These are phyloP conservation scores for Plemyria rubiginata DNA, from an alignment of 2,888 invertebrate genomes.

Conservation along the genomic window DNA sequence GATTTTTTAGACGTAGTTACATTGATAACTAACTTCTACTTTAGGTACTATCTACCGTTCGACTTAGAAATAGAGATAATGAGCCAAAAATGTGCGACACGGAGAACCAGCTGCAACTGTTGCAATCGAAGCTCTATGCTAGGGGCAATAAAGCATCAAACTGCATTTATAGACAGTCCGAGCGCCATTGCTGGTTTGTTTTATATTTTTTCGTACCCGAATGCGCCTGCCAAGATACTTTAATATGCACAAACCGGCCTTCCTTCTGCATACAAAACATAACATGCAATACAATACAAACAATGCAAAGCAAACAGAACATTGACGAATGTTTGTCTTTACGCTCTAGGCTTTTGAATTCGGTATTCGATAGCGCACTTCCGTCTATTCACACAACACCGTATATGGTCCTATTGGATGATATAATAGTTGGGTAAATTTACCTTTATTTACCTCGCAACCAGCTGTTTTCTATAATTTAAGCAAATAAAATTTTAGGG, in stretches of 20 bases:
- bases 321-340: conserved; percentile 19
- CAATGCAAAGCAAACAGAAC: conserved; percentile 19
- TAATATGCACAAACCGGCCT: conserved; percentile 28
- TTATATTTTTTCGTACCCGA: conserved; percentile 22
- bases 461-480: conserved; percentile 46
- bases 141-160: conserved; percentile 15
- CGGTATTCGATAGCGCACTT: conserved; percentile 18
- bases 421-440: neutral
- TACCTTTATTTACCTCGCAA: neutral
- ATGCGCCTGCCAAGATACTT: conserved; percentile 32
- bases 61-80: conserved; percentile 18
- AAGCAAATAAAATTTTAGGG: conserved; percentile 30
- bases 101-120: conserved; percentile 9
- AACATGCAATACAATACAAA: conserved; percentile 24
- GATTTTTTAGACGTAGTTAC: too few relatives aligned
- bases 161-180: conserved; percentile 14
- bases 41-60: conserved; percentile 3
- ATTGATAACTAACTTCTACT: neutral
- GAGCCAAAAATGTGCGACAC: conserved; percentile 23
- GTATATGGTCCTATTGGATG: neutral
- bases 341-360: conserved; percentile 19
- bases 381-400: conserved; percentile 4
- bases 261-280: conserved; percentile 31
- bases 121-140: conserved; percentile 20
- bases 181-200: conserved; percentile 20